Conservation (phyloP, 2,113 vertebrate genomes). For the Syrrhaptes paradoxus region DNA sequence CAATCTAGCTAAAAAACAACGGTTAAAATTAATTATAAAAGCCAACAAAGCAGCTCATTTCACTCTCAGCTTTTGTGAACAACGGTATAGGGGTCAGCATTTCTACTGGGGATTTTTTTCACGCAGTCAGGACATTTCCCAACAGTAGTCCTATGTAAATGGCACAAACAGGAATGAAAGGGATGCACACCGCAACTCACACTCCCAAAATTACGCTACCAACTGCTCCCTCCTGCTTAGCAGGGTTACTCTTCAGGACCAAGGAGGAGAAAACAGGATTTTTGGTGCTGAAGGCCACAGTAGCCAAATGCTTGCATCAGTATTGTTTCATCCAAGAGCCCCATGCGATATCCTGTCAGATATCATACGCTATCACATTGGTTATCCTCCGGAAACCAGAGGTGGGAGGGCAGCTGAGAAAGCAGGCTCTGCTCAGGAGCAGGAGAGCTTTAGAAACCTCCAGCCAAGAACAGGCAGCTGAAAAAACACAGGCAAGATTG, state of each 20-base stretch:
- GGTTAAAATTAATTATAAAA: neutral
- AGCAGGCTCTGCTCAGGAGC: neutral
- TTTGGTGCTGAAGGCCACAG: neutral
- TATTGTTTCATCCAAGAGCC: neutral
- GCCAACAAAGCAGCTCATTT: neutral
- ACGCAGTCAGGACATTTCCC: neutral
- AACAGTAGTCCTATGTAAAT: fast-evolving
- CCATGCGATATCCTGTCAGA: fast-evolving
- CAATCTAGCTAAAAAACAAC: neutral
- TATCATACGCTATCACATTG: fast-evolving
- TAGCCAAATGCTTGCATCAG: neutral
- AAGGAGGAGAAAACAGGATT: neutral
- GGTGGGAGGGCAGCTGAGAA: neutral
- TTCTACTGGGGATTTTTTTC: neutral
- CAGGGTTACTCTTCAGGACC: neutral
- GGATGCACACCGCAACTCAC: neutral
- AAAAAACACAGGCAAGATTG: neutral
- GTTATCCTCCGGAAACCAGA: neutral
- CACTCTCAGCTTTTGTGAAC: neutral
- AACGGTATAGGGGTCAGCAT: neutral
- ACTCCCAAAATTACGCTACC: neutral
- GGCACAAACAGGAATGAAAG: neutral
- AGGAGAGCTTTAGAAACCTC: neutral
- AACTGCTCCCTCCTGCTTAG: neutral
- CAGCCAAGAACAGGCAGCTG: neutral